Evolutionary conservation across 2,888 invertebrate species (phyloP).

Genomic region (Adelphocoris suturalis): DNA sequence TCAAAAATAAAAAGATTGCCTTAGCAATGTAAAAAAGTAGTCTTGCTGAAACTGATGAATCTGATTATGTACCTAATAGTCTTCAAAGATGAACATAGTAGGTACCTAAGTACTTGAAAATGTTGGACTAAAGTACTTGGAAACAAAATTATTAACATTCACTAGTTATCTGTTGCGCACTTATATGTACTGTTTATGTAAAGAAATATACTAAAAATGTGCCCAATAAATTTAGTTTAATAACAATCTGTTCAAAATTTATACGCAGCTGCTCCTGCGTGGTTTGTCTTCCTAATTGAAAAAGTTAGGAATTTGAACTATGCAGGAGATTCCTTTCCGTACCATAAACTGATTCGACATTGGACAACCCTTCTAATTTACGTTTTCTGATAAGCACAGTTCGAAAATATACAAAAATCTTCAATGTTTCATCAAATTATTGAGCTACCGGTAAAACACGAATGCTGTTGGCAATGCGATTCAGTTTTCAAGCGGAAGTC

Average conservation of each 20-base stretch:
- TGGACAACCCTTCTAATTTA: constrained; percentile 45
- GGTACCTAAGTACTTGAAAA: not conserved
- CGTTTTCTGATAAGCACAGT: constrained; percentile 79
- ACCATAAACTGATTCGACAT: constrained; percentile 67
- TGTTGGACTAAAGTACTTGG: not conserved
- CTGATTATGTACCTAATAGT: not conserved
- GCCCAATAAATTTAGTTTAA: constrained; percentile 82
- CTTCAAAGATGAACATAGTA: not conserved
- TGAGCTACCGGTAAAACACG: not conserved
- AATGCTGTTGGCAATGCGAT: constrained; percentile 51
- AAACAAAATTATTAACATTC: constrained; percentile 46
- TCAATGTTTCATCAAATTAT: not conserved
- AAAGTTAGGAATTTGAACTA: constrained; percentile 5
- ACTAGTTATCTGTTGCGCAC: constrained; percentile 75
- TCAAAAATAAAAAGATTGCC: constrained; percentile 7
- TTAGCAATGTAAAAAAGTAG: not conserved
- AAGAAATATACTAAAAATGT: constrained; percentile 77
- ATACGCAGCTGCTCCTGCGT: not conserved
- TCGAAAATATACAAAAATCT: constrained; percentile 77
- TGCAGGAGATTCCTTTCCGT: constrained; percentile 57
- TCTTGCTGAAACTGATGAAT: not conserved
- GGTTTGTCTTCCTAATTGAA: constrained; percentile 27
- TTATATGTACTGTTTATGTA: constrained; percentile 71
- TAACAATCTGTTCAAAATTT: constrained; percentile 51
- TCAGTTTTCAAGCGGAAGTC: constrained; percentile 57